Percentiles rank a stretch among this genome's conserved stretches.
These are phyloP conservation scores for Argya squamiceps DNA, from an alignment of 2,797 vertebrate genomes.

Conservation along the genomic window DNA sequence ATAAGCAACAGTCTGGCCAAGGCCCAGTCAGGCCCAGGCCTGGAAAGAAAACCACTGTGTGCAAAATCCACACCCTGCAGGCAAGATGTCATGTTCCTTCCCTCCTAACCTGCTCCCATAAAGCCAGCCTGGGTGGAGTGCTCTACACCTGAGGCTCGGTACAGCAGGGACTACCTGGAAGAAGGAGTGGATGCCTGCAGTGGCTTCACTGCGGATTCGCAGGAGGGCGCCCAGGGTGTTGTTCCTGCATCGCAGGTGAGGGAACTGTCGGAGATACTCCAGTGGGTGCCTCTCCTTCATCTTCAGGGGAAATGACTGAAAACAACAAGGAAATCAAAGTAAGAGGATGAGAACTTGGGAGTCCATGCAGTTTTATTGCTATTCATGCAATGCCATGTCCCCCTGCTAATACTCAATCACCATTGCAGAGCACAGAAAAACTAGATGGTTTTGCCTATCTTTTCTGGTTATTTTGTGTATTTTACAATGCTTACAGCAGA, in stretches of 20 bases:
- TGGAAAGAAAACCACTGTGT: background rate
- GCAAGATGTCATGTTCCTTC: accelerated
- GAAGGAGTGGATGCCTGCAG: conserved; percentile 86
- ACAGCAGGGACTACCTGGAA: conserved; percentile 83
- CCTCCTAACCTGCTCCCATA: background rate
- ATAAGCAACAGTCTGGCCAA: background rate
- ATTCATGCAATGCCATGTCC: accelerated
- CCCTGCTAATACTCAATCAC: background rate
- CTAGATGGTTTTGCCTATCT: background rate
- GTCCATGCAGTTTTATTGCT: background rate
- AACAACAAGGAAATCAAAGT: background rate
- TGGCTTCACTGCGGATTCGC: conserved; percentile 90
- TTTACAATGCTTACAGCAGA: background rate
- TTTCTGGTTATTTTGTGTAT: background rate
- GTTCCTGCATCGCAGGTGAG: conserved; percentile 89
- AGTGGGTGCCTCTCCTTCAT: conserved; percentile 84
- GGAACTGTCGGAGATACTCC: conserved; percentile 88
- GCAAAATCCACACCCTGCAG: background rate
- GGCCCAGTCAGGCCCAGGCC: background rate
- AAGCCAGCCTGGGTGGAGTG: background rate
- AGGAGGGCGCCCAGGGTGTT: conserved; percentile 85
- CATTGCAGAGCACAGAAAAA: background rate
- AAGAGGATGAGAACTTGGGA: background rate
- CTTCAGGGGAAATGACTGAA: conserved; percentile 86
- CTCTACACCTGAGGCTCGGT: accelerated